phyloP scores from a whole-genome alignment of 2,113 vertebrate species.

The Thalassarche chlororhynchos region DNA sequence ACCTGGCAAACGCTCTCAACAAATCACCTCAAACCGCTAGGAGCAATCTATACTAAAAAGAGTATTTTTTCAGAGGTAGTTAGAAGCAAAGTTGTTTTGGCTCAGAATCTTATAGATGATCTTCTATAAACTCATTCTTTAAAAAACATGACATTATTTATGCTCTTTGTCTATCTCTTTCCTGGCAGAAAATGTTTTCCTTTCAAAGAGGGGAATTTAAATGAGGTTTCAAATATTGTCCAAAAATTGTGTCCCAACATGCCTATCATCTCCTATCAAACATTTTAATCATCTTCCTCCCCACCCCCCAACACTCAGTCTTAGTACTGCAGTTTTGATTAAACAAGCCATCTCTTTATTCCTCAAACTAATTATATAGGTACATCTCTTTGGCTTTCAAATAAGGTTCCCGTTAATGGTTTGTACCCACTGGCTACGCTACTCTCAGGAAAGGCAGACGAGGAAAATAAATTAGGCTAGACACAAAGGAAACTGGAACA shows the following conservation, averaged over 20 bases:
- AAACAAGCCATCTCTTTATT: neutral
- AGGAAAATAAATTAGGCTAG: neutral
- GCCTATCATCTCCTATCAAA: neutral
- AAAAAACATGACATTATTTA: slow-evolving; percentile 19
- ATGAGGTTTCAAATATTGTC: slow-evolving; percentile 20
- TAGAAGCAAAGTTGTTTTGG: neutral
- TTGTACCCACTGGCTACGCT: neutral
- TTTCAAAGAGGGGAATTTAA: slow-evolving; percentile 28
- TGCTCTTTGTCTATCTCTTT: slow-evolving; percentile 5
- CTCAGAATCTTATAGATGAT: neutral
- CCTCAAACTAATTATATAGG: neutral
- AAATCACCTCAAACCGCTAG: neutral
- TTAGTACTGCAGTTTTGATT: neutral
- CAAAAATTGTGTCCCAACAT: slow-evolving; percentile 19
- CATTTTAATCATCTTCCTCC: neutral
- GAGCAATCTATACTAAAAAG: slow-evolving; percentile 4
- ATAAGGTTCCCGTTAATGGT: neutral
- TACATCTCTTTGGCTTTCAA: neutral
- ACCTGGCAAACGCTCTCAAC: neutral
- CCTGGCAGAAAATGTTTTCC: neutral
- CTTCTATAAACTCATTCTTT: neutral
- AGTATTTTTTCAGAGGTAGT: neutral
- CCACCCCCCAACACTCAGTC: neutral
- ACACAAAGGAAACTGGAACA: neutral
- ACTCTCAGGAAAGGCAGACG: neutral